phyloP scores from a whole-genome alignment of 2,113 vertebrate species.

The Microtus ochrogaster region DNA sequence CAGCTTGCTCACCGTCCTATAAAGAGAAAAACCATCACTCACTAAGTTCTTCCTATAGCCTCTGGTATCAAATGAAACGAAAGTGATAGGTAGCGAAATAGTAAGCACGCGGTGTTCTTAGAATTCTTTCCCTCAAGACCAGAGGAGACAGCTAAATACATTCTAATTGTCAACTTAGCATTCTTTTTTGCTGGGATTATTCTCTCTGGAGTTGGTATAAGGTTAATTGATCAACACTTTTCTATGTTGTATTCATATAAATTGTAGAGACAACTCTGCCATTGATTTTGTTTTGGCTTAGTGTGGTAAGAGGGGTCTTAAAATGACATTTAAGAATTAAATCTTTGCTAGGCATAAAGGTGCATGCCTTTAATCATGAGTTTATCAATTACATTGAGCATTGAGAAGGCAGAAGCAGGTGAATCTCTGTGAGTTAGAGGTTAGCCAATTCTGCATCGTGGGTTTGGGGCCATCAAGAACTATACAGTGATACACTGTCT shows the following conservation, averaged over 20 bases:
- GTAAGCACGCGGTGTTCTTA: background rate
- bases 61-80: background rate
- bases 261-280: background rate
- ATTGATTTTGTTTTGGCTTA: slow-evolving; percentile 20
- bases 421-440: background rate
- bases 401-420: background rate
- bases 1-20: background rate
- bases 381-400: background rate
- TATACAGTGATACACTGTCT: background rate
- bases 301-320: background rate
- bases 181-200: background rate
- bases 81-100: slow-evolving; percentile 3
- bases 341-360: background rate
- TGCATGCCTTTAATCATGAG: background rate
- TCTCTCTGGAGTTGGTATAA: background rate
- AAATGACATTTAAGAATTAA: background rate
- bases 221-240: background rate
- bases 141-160: background rate
- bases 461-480: background rate
- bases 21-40: slow-evolving; percentile 6
- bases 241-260: background rate
- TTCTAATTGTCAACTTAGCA: slow-evolving; percentile 6
- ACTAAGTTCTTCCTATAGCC: background rate
- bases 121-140: background rate
- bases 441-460: background rate